phyloP scores from a whole-genome alignment of 2,797 vertebrate species.

The Acanthurus tractus region DNA sequence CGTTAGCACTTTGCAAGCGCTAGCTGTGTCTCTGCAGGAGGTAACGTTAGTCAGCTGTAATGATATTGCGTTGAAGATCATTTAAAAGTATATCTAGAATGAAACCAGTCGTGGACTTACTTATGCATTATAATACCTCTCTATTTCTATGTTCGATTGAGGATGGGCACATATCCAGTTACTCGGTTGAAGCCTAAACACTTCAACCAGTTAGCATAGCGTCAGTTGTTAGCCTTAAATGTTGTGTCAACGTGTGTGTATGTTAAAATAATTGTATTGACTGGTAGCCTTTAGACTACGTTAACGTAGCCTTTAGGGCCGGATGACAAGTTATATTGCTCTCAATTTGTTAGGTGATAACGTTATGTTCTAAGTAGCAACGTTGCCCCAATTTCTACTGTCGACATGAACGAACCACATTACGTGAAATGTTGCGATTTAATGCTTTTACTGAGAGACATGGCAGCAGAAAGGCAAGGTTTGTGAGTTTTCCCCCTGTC shows the following conservation, averaged over 20 bases:
- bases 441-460: too few relatives aligned
- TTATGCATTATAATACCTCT: too few relatives aligned
- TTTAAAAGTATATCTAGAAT: fast-evolving
- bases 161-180: fast-evolving
- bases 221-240: conserved; percentile 16
- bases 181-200: background rate
- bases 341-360: too few relatives aligned
- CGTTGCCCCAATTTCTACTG: too few relatives aligned
- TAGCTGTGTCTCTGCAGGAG: conserved; percentile 7
- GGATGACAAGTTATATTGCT: too few relatives aligned
- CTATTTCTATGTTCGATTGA: fast-evolving
- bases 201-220: background rate
- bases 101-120: fast-evolving
- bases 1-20: background rate
- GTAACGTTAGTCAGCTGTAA: too few relatives aligned
- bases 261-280: conserved; percentile 7
- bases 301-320: too few relatives aligned
- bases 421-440: too few relatives aligned
- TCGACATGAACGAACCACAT: too few relatives aligned
- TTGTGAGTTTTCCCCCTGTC: background rate
- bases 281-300: too few relatives aligned
- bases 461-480: fast-evolving
- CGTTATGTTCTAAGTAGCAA: too few relatives aligned
- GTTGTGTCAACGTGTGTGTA: conserved; percentile 54
- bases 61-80: background rate